These are phyloP conservation scores for Tethea ocularis DNA, from an alignment of 2,888 invertebrate genomes.

Conservation along the genomic window DNA sequence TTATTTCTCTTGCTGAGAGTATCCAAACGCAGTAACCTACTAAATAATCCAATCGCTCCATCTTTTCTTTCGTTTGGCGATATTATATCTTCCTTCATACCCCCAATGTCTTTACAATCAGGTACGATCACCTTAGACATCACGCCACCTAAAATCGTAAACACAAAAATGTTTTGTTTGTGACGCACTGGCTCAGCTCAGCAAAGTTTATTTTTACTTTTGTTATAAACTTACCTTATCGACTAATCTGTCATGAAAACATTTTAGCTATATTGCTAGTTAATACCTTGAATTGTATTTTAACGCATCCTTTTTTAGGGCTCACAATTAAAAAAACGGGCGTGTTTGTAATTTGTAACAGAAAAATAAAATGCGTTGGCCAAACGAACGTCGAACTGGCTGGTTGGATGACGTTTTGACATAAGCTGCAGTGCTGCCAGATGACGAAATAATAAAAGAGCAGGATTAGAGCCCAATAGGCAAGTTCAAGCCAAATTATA, in stretches of 20 bases:
- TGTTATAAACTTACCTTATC: slow-evolving; percentile 50
- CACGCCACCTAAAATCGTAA: slow-evolving; percentile 51
- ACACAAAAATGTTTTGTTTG: slow-evolving; percentile 74
- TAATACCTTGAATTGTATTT: slow-evolving; percentile 32
- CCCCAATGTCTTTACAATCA: slow-evolving; percentile 68
- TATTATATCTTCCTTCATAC: slow-evolving; percentile 68
- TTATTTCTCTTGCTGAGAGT: slow-evolving; percentile 56
- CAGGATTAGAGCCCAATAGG: too few relatives aligned
- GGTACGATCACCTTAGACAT: slow-evolving; percentile 78
- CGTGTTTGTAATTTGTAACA: slow-evolving; percentile 5
- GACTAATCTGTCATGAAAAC: slow-evolving; percentile 65
- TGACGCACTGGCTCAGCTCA: slow-evolving; percentile 64
- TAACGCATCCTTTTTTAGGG: slow-evolving; percentile 48
- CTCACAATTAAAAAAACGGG: slow-evolving; percentile 32
- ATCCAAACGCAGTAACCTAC: slow-evolving; percentile 70
- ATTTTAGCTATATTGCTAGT: slow-evolving; percentile 44
- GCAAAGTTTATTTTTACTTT: slow-evolving; percentile 67
- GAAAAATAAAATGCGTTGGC: slow-evolving; percentile 4
- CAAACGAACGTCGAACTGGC: slow-evolving; percentile 6
- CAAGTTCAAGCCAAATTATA: too few relatives aligned
- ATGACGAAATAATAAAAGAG: too few relatives aligned
- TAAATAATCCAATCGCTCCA: slow-evolving; percentile 67
- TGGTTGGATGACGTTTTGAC: neutral
- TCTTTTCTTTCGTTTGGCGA: slow-evolving; percentile 72
- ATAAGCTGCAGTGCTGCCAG: neutral